Conservation (phyloP, 2,888 invertebrate species). For the Epiblema foenella region DNA sequence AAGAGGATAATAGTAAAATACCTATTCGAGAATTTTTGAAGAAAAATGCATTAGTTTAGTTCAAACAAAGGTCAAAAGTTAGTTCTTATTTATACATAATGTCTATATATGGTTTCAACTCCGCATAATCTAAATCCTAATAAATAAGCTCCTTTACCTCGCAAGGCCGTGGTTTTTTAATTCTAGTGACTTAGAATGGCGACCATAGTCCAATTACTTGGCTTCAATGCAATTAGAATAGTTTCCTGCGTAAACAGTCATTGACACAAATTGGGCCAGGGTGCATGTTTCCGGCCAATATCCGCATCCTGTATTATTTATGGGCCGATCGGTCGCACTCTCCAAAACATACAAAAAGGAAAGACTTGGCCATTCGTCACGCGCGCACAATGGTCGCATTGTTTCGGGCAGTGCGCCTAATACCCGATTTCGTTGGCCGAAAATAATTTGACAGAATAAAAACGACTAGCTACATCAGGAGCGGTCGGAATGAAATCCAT, state of each 20-base stretch:
- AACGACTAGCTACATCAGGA: conserved; percentile 52
- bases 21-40: too few species aligned
- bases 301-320: conserved; percentile 75
- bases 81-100: too few species aligned
- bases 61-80: too few species aligned
- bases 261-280: conserved; percentile 71
- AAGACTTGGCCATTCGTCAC: conserved; percentile 75
- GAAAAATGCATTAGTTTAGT: too few species aligned
- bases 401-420: conserved; percentile 72
- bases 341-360: conserved; percentile 80
- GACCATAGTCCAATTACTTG: conserved; percentile 19
- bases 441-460: conserved; percentile 64
- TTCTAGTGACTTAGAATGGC: conserved; percentile 2
- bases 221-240: conserved; percentile 55
- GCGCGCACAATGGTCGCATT: conserved; percentile 74
- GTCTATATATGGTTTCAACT: too few species aligned
- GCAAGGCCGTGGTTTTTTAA: conserved; percentile 2
- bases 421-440: conserved; percentile 67
- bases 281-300: conserved; percentile 78
- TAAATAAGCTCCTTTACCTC: not conserved
- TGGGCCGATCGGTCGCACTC: conserved; percentile 72
- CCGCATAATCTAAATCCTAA: too few species aligned
- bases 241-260: conserved; percentile 67
- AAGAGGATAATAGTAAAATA: too few species aligned
- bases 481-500: conserved; percentile 57